These are phyloP conservation scores for Megalonaias nervosa DNA, from an alignment of 1,140 invertebrate species.

Conservation along the genomic window DNA sequence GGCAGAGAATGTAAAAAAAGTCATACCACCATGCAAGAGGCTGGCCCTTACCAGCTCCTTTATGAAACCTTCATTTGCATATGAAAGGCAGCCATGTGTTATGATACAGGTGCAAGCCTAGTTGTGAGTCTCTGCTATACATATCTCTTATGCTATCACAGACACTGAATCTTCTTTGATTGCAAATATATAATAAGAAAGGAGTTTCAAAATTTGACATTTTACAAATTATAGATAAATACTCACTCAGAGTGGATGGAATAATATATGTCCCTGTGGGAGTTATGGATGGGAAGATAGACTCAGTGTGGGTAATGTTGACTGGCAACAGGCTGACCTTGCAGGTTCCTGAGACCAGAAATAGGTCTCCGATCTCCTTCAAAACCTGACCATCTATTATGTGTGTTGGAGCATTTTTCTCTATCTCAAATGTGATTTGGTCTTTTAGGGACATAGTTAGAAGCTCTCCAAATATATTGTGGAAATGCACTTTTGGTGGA, in stretches of 20 bases:
- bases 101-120: not conserved
- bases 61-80: not conserved
- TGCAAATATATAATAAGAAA: not conserved
- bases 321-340: constrained; percentile 19
- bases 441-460: constrained; percentile 16
- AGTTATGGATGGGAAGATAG: constrained; percentile 9
- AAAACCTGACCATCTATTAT: constrained; percentile 18
- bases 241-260: constrained; percentile 4
- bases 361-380: constrained; percentile 31
- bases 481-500: constrained; percentile 21
- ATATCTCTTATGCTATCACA: constrained; percentile 7
- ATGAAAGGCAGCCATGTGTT: not conserved
- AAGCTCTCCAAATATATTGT: constrained; percentile 33
- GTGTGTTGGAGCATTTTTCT: constrained; percentile 24
- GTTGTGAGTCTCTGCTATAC: not conserved
- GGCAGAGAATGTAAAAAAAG: too few relatives aligned
- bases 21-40: too few relatives aligned
- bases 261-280: constrained; percentile 11
- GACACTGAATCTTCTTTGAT: not conserved
- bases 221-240: not conserved
- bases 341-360: constrained; percentile 23
- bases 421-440: constrained; percentile 20
- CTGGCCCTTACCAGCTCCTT: too few relatives aligned
- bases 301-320: constrained; percentile 22
- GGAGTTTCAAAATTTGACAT: not conserved